A percentile compares a stretch with the other conserved stretches of the same genome.
These are phyloP conservation scores for Octodon degus DNA, from an alignment of 2,113 vertebrate genomes.

Conservation along the genomic window DNA sequence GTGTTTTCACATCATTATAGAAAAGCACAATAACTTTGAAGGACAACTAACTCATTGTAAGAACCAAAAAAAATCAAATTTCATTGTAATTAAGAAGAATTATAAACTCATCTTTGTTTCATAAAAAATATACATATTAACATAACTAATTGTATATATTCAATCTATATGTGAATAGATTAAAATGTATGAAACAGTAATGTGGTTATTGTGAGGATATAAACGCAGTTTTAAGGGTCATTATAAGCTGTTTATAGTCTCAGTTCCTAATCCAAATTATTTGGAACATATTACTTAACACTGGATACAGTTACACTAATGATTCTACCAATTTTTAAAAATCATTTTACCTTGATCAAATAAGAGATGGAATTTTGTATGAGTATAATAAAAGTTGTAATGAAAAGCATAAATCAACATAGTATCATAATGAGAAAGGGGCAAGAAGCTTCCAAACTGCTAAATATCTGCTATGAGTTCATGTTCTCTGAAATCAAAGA, in stretches of 20 bases:
- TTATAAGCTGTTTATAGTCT: neutral
- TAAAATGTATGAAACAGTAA: neutral
- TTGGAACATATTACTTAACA: neutral
- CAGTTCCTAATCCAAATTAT: neutral
- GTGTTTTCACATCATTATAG: too few relatives aligned
- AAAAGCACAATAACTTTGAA: too few relatives aligned
- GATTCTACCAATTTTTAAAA: neutral
- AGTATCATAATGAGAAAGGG: neutral
- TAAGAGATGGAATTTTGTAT: neutral
- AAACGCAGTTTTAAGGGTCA: neutral
- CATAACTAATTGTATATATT: neutral
- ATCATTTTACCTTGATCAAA: neutral
- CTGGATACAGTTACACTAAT: neutral
- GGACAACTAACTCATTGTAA: too few relatives aligned
- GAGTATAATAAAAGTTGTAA: neutral
- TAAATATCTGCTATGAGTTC: too few relatives aligned
- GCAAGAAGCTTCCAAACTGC: too few relatives aligned
- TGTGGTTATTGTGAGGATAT: neutral
- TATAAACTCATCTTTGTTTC: neutral
- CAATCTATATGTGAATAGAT: neutral
- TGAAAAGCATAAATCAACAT: neutral
- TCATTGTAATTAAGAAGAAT: neutral
- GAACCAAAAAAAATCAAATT: neutral
- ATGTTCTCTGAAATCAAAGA: too few relatives aligned
- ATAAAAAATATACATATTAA: neutral